These are phyloP conservation scores for Tetragonula clypearis DNA, from an alignment of 1,140 invertebrate genomes.

Conservation along the genomic window DNA sequence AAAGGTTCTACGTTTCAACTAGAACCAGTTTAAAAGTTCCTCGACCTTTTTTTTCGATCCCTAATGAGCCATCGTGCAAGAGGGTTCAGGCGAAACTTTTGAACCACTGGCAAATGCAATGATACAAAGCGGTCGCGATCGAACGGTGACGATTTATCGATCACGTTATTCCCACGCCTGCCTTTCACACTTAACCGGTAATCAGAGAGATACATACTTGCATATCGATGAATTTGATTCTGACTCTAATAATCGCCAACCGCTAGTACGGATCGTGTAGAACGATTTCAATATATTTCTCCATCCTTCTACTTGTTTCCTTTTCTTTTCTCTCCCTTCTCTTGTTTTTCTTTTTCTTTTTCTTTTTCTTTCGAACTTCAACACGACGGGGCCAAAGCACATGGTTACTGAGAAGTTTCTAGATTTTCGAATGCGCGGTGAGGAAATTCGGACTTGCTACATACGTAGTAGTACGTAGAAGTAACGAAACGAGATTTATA, in stretches of 20 bases:
- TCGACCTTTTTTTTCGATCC: not conserved
- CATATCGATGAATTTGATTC: conserved; percentile 15
- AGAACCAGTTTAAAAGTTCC: no score
- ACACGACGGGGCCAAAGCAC: conserved; percentile 2
- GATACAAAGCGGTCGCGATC: conserved; percentile 7
- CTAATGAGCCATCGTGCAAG: not conserved
- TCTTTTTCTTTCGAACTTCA: not conserved
- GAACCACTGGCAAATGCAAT: not conserved
- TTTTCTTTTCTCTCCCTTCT: no score
- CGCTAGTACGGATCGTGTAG: no score
- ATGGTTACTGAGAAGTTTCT: not conserved
- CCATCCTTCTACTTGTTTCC: no score
- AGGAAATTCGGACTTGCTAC: not conserved
- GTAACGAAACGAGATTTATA: not conserved
- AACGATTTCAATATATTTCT: no score
- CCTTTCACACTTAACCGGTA: not conserved
- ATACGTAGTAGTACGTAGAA: no score
- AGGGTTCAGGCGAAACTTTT: not conserved
- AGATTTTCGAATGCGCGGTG: not conserved
- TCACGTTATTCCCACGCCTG: not conserved
- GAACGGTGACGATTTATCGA: conserved; percentile 20
- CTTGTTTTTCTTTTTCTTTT: no score
- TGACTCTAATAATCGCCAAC: not conserved
- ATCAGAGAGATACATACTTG: not conserved
- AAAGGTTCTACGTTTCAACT: no score